Evolutionary conservation across 2,113 vertebrate genomes (phyloP).

Genomic region (Forbesichthys agassizii): DNA sequence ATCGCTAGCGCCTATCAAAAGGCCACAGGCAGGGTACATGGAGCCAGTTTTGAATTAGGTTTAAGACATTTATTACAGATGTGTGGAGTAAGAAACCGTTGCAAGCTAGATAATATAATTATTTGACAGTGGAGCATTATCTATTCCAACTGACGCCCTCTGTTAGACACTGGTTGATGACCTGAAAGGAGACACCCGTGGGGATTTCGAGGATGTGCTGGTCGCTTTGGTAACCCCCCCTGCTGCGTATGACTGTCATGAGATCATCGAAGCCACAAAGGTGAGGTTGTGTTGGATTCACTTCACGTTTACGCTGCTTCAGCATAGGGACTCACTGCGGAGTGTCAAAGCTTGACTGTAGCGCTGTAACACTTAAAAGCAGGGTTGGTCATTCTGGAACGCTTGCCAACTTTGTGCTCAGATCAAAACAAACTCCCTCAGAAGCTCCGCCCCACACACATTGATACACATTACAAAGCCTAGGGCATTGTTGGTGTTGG

Average conservation of each 20-base stretch:
- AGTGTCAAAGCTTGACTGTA: too few relatives aligned
- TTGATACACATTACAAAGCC: too few relatives aligned
- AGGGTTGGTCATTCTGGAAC: too few relatives aligned
- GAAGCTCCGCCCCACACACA: too few relatives aligned
- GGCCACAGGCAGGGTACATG: constrained; percentile 76
- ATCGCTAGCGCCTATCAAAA: constrained; percentile 79
- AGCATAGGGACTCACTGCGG: background rate
- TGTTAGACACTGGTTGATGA: constrained; percentile 79
- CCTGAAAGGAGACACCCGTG: constrained; percentile 84
- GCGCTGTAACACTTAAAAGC: too few relatives aligned
- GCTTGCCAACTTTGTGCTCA: too few relatives aligned
- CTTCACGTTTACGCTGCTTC: background rate
- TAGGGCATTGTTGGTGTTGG: too few relatives aligned
- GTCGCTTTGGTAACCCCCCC: constrained; percentile 78
- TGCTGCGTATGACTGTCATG: constrained; percentile 78
- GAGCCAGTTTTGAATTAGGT: background rate
- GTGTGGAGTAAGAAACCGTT: constrained; percentile 66
- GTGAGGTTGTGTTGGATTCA: constrained; percentile 57
- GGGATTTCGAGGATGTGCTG: constrained; percentile 80
- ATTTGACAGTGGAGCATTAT: background rate
- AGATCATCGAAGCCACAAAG: constrained; percentile 81
- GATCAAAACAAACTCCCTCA: too few relatives aligned
- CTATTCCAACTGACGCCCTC: background rate
- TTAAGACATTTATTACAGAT: constrained; percentile 65
- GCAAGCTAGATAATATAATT: background rate